Conservation (phyloP, 1,140 invertebrate genomes). For the Diprion similis region DNA sequence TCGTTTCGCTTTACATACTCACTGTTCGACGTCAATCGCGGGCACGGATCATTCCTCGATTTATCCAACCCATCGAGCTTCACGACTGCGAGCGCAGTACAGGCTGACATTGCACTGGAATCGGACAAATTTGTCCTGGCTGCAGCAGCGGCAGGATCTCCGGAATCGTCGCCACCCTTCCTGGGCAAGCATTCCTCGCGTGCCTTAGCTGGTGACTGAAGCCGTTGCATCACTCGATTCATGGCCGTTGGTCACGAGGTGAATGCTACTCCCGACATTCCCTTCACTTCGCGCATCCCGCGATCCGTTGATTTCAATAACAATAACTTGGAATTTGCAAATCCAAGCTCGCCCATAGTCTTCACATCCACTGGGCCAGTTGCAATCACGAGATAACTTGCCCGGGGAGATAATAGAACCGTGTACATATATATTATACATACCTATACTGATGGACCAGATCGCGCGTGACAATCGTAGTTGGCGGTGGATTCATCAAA, state of each 20-base stretch:
- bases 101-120: too few species aligned
- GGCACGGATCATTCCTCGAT: too few species aligned
- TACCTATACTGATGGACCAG: too few species aligned
- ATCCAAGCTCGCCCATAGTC: conserved; percentile 1
- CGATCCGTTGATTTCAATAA: conserved; percentile 39
- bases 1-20: too few species aligned
- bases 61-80: too few species aligned
- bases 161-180: conserved; percentile 12
- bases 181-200: conserved; percentile 39
- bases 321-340: conserved; percentile 31
- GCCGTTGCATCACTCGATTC: conserved; percentile 32
- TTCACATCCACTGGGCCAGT: background rate
- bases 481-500: too few species aligned
- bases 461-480: too few species aligned
- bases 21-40: too few species aligned
- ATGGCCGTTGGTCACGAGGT: conserved; percentile 28
- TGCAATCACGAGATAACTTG: conserved; percentile 3
- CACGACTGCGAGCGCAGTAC: too few species aligned
- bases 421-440: background rate
- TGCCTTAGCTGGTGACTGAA: conserved; percentile 41
- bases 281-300: conserved; percentile 10
- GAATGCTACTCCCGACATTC: conserved; percentile 1
- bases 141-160: too few species aligned
- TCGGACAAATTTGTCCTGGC: too few species aligned
- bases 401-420: background rate